phyloP scores from a whole-genome alignment of 2,888 invertebrate genomes.

The Xylophagus ater region DNA sequence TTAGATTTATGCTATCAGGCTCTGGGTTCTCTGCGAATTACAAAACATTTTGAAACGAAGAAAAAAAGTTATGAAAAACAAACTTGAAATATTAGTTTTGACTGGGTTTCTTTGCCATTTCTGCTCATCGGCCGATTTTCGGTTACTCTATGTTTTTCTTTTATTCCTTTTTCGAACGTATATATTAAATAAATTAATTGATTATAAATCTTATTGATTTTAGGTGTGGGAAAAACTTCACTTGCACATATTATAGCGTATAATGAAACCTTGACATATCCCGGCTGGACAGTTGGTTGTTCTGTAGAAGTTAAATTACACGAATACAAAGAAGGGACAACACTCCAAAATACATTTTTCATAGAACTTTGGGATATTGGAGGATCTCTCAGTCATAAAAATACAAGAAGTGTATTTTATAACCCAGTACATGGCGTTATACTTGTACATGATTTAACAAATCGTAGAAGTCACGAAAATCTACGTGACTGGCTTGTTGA shows the following conservation, averaged over 20 bases:
- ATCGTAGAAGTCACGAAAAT: constrained; percentile 90
- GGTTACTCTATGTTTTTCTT: too few relatives aligned
- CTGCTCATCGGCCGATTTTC: too few relatives aligned
- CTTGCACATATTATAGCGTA: constrained; percentile 84
- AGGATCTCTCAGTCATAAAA: constrained; percentile 85
- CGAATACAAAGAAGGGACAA: constrained; percentile 88
- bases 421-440: constrained; percentile 91
- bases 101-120: too few relatives aligned
- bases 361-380: constrained; percentile 97
- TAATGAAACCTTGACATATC: constrained; percentile 70
- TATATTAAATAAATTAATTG: background rate
- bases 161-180: background rate
- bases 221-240: constrained; percentile 95
- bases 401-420: constrained; percentile 89
- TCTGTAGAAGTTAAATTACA: constrained; percentile 92
- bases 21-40: too few relatives aligned
- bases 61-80: too few relatives aligned
- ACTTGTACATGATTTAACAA: constrained; percentile 92
- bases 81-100: too few relatives aligned
- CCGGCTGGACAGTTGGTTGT: constrained; percentile 94
- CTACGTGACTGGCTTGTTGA: constrained; percentile 88
- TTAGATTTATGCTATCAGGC: too few relatives aligned
- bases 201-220: constrained; percentile 21
- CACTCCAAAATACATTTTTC: constrained; percentile 80
- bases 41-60: too few relatives aligned